A percentile compares a stretch with the other conserved stretches of the same genome.
Conservation (phyloP, 2,888 invertebrate genomes). For the Perizoma flavofasciatum region DNA sequence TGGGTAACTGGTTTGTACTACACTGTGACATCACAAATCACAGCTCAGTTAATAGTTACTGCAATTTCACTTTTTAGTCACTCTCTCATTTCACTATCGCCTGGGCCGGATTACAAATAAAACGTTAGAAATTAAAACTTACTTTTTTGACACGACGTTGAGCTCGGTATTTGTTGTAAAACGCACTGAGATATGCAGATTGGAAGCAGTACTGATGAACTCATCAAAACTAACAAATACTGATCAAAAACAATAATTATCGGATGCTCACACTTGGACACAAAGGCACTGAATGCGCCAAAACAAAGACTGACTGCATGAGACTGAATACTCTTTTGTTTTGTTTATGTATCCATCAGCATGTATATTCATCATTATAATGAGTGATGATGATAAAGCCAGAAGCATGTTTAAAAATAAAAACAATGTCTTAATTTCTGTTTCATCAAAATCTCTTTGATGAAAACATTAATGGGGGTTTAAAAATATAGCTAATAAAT, state of each 20-base stretch:
- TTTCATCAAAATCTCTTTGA: too few species aligned
- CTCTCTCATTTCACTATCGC: conserved; percentile 67
- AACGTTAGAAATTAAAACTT: conserved; percentile 7
- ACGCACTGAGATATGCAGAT: not conserved
- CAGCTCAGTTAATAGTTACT: conserved; percentile 21
- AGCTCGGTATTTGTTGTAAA: not conserved
- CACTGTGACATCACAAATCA: conserved; percentile 56
- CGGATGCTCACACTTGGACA: conserved; percentile 15
- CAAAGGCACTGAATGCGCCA: conserved; percentile 28
- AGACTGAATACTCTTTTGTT: conserved; percentile 13
- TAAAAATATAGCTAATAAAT: too few species aligned
- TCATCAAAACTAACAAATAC: too few species aligned
- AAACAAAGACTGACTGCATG: conserved; percentile 18
- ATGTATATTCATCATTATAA: conserved; percentile 15
- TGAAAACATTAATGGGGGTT: too few species aligned
- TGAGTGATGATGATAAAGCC: conserved; percentile 3
- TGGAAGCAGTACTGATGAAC: too few species aligned
- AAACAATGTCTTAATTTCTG: not conserved
- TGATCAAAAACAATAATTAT: too few species aligned
- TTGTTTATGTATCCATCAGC: conserved; percentile 10
- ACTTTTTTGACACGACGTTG: conserved; percentile 14
- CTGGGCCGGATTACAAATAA: conserved; percentile 39
- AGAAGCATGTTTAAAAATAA: not conserved
- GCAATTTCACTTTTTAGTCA: conserved; percentile 55
- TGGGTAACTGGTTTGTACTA: conserved; percentile 45